Evolutionary conservation across 2,888 invertebrate genomes (phyloP), one percentile per base, ranked within the genome.

Genomic region (Oscheius sp.): DNA sequence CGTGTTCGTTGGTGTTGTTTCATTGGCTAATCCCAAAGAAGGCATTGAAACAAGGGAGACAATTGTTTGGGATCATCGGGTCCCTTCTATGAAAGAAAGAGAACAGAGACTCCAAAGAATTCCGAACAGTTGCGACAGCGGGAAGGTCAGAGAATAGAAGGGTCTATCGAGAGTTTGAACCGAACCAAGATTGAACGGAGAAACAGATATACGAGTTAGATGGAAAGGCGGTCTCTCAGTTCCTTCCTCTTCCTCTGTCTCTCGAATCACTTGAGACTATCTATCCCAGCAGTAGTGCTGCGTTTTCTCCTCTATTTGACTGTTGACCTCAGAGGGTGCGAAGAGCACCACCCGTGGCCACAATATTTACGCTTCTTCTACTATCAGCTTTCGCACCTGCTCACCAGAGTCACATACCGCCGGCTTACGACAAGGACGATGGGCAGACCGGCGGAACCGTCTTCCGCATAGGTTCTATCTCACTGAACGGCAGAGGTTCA

Each of bases 301-400:
- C 50, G 50, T 65, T 55, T 55, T 55, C 55, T 7, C 55, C 55
- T 68, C 13, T 63, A 21, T 63, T 47, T 63, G 63, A 63, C 63
- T 65, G 65, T 68, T 68, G 68, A 68, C 68, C 68, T 68, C 55
- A 37, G 42, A 47, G 53, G 68, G 68, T 68, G 68, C 68, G 68
- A 68, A 68, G 68, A 53, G 68, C 68, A 50, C 65, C 60, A 60
- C 35, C 60, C 60, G 48, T 29, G 55, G 53, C 68, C 68, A 68
- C 68, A 68, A 68, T 72, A 72, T 72, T 72, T 60, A 72, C 71
- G 62, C 71, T 51, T 72, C 42, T 42, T 42, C 71, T 72, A 60
- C 71, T 72, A 72, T 72, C 71, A 59, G 60, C 60, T 60, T 72
- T 60, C 62, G 70, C 71, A 72, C 62, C 71, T 70, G 21, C 58